These are phyloP conservation scores for Hucho hucho DNA, from an alignment of 2,113 vertebrate species.

Conservation along the genomic window DNA sequence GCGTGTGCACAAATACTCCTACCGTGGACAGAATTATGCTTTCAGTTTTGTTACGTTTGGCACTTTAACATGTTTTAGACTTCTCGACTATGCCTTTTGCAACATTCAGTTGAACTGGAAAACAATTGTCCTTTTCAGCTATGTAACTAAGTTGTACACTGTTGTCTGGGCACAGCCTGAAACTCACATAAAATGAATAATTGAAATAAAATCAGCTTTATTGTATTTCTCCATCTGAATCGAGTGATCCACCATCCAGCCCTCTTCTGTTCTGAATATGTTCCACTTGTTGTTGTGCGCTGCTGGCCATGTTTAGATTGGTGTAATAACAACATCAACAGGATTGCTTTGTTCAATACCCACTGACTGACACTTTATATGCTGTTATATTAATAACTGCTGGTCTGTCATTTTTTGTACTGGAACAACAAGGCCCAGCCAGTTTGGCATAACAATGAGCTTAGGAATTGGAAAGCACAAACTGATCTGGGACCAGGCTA, in stretches of 20 bases:
- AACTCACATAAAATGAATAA: neutral
- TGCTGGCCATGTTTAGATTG: conserved; percentile 28
- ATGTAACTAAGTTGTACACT: neutral
- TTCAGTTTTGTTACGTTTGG: neutral
- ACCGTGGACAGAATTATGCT: neutral
- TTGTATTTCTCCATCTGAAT: conserved; percentile 1
- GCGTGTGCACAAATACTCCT: neutral
- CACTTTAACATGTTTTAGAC: neutral
- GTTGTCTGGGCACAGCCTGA: neutral
- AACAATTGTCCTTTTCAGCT: neutral
- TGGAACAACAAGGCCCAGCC: neutral
- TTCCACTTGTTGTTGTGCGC: conserved; percentile 47
- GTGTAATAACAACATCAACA: conserved; percentile 45
- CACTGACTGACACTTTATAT: conserved; percentile 32
- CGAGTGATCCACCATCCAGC: neutral
- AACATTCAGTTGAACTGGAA: neutral
- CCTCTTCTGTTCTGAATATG: neutral
- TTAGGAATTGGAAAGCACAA: too few relatives aligned
- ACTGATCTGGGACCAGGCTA: too few relatives aligned
- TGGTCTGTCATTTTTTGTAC: conserved; percentile 39
- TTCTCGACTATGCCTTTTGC: neutral
- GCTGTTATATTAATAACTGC: conserved; percentile 41
- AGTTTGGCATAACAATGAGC: too few relatives aligned
- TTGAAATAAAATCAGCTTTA: conserved; percentile 4
- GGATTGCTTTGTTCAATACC: conserved; percentile 38